Conservation (phyloP, 2,797 vertebrate species). For the Crenichthys baileyi region DNA sequence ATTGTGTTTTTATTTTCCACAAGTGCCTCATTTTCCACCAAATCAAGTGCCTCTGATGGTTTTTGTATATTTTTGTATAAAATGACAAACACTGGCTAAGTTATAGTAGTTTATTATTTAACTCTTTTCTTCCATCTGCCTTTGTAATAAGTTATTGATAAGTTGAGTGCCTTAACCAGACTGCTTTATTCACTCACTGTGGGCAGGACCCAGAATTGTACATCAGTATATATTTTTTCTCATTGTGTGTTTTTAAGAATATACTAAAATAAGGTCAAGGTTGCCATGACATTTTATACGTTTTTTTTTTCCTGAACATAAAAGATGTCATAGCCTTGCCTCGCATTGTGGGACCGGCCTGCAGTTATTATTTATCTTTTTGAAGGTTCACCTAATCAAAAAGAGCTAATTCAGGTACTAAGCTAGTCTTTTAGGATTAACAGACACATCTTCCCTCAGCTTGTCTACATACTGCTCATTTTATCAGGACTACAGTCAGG, state of each 20-base stretch:
- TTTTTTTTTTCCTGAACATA: constrained; percentile 4
- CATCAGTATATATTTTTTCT: constrained; percentile 61
- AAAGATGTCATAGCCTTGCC: constrained; percentile 23
- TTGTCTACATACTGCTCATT: constrained; percentile 3
- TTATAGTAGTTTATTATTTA: constrained; percentile 81
- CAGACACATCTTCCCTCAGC: not conserved
- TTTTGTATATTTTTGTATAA: constrained; percentile 58
- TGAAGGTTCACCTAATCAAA: constrained; percentile 36
- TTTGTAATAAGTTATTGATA: constrained; percentile 80
- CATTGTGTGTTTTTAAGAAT: constrained; percentile 57
- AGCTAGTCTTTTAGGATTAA: not conserved
- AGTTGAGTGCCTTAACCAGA: constrained; percentile 49
- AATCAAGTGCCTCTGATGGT: constrained; percentile 47
- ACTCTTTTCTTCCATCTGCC: constrained; percentile 53
- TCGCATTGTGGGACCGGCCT: constrained; percentile 1
- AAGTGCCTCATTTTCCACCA: constrained; percentile 12
- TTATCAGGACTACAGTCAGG: not conserved
- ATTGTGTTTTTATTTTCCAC: not conserved
- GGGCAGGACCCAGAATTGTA: constrained; percentile 83
- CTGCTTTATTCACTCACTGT: constrained; percentile 45
- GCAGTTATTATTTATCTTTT: constrained; percentile 20
- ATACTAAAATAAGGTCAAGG: constrained; percentile 63
- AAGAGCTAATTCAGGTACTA: constrained; percentile 65
- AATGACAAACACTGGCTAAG: constrained; percentile 62
- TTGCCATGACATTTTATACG: constrained; percentile 29